Conservation (phyloP, 2,888 invertebrate genomes). For the Phengaris alcon region DNA sequence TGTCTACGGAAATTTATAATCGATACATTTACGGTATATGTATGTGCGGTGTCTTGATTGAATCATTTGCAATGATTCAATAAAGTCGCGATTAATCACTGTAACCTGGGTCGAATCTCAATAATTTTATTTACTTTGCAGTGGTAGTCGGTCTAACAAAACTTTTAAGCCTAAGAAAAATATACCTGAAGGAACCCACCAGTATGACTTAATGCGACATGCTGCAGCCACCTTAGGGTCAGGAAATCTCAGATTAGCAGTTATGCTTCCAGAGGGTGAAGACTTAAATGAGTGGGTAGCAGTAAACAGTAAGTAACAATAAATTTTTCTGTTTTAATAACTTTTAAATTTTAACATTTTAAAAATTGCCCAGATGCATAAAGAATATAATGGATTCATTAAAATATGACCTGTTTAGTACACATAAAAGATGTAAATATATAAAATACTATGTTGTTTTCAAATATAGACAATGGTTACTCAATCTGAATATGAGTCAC, state of each 20-base stretch:
- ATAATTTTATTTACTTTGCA: slow-evolving; percentile 49
- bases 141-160: slow-evolving; percentile 94
- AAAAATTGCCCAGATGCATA: too few species aligned
- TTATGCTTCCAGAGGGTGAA: slow-evolving; percentile 98
- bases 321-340: neutral
- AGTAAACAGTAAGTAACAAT: slow-evolving; percentile 93
- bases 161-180: slow-evolving; percentile 99
- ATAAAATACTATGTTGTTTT: neutral
- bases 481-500: slow-evolving; percentile 20
- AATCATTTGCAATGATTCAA: neutral
- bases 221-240: slow-evolving; percentile 99
- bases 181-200: slow-evolving; percentile 98
- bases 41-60: too few species aligned
- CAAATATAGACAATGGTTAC: neutral
- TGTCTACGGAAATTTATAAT: slow-evolving; percentile 41
- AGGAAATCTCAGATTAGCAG: slow-evolving; percentile 96
- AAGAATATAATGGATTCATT: neutral
- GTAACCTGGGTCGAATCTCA: neutral
- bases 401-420: neutral
- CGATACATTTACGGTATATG: slow-evolving; percentile 24
- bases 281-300: slow-evolving; percentile 99
- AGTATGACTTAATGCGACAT: slow-evolving; percentile 99
- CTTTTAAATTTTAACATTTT: neutral
- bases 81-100: neutral
- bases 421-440: neutral